A percentile compares a stretch with the other conserved stretches of the same genome.
phyloP scores from a whole-genome alignment of 2,113 vertebrate species.

The Labeo rohita region DNA sequence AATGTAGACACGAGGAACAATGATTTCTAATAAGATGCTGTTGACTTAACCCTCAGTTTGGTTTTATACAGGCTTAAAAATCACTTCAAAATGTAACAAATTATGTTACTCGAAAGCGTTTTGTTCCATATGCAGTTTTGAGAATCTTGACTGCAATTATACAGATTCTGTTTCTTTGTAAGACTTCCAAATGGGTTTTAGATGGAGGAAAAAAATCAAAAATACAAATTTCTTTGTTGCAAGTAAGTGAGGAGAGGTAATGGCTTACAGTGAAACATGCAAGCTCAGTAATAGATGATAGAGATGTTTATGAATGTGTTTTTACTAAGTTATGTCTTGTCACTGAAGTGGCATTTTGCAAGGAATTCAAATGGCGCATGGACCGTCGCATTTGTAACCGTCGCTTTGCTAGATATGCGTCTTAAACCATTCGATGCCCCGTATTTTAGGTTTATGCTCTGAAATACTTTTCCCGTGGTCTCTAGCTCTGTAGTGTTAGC shows the following conservation, averaged over 20 bases:
- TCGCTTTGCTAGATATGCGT: background rate
- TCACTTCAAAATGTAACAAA: background rate
- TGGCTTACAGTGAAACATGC: background rate
- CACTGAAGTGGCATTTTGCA: background rate
- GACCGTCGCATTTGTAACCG: conserved; percentile 17
- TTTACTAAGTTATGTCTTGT: conserved; percentile 1
- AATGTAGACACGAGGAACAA: conserved; percentile 32
- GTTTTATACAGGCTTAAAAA: background rate
- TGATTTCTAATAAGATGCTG: conserved; percentile 1
- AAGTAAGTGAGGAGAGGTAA: background rate
- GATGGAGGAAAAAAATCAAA: background rate
- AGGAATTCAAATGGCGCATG: conserved; percentile 25
- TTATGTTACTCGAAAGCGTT: background rate
- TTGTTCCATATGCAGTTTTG: background rate
- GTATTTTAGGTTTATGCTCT: conserved; percentile 18
- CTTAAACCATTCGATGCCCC: background rate
- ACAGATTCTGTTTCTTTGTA: background rate
- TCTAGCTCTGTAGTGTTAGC: conserved; percentile 3
- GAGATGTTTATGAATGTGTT: conserved; percentile 35
- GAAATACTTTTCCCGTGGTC: conserved; percentile 1
- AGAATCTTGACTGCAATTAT: background rate
- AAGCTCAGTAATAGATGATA: background rate
- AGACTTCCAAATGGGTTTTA: conserved; percentile 3
- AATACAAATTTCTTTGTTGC: background rate
- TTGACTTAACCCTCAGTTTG: conserved; percentile 11